Base-by-base conservation (phyloP, 2,797 vertebrate genomes). In the Intellagama lesueurii region DNA sequence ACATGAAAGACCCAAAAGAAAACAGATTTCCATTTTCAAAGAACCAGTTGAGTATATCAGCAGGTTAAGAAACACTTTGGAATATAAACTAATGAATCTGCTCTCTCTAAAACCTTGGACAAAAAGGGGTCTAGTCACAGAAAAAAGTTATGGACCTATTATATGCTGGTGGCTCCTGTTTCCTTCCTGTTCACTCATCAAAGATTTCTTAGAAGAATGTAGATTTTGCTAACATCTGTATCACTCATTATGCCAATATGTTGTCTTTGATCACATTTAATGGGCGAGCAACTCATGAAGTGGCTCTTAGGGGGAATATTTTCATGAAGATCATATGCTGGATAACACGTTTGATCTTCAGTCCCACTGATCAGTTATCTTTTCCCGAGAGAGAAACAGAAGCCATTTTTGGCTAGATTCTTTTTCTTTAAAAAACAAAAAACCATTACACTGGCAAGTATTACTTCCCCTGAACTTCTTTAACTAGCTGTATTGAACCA, bases 231-330 rank as follows among this genome's bases (percentile, higher is more conserved):
- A 52, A 47, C 40, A 80, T 80, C 28, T 87, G 64, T 87, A 81
- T 26, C n/a, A 49, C 69, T 85, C 11, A 79, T 60, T 80, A 89
- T 44, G 56, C 35, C 82, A 79, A 89, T 85, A 70, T 60, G 40
- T 89, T 84, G 44, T 32, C 47, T 89, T 89, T 80, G 35, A 79
- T 30, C 52, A 11, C 69, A 72, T 89, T 89, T 80, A 89, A 85
- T 40, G 17, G 16, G 14, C 44, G 30, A 69, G 32, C 30, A 19
- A 24, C 52, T 84, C 81, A 70, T 70, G 49, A 70, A 56, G 16
- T 68, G 44, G 44, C 19, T 84, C 47, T 56, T 80, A n/a, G 30
- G 40, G 52, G 32, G 82, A 40, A 72, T 89, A 80, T 73, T 89
- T 80, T 72, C 76, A 19, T 32, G 5, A 60, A 85, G 76, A 85